These are phyloP conservation scores for Merops nubicus DNA, from an alignment of 2,113 vertebrate genomes.

Conservation along the genomic window DNA sequence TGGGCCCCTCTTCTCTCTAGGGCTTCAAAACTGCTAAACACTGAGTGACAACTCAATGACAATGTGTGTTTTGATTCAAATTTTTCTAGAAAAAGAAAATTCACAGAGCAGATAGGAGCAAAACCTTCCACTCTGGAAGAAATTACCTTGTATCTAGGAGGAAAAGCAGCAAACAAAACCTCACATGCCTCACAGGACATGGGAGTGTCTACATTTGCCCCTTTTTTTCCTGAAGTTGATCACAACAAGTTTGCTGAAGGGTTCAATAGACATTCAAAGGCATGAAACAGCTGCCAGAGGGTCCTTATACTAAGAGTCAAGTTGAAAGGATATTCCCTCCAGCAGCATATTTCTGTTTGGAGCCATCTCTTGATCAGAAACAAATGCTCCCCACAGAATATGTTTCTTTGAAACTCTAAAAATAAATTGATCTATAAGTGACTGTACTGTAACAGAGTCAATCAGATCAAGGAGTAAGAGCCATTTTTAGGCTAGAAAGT, in stretches of 20 bases:
- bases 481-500: conserved; percentile 72
- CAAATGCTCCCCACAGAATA: conserved; percentile 43
- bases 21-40: neutral
- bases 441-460: conserved; percentile 67
- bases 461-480: conserved; percentile 66
- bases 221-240: neutral
- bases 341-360: neutral
- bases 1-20: too few species aligned
- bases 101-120: neutral
- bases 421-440: conserved; percentile 70
- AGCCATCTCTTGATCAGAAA: conserved; percentile 57
- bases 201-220: neutral
- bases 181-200: neutral
- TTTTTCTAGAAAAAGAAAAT: neutral
- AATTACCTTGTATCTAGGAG: neutral
- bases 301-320: neutral
- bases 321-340: conserved; percentile 11
- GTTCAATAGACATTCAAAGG: neutral
- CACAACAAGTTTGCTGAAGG: neutral
- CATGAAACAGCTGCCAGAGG: neutral
- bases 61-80: neutral
- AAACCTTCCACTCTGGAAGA: neutral
- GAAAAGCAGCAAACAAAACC: neutral
- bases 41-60: neutral
- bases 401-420: conserved; percentile 71